Evolutionary conservation across 37 sponge, comb jelly and placozoan species (phyloP).

Genomic region (Halichondria panicea): DNA sequence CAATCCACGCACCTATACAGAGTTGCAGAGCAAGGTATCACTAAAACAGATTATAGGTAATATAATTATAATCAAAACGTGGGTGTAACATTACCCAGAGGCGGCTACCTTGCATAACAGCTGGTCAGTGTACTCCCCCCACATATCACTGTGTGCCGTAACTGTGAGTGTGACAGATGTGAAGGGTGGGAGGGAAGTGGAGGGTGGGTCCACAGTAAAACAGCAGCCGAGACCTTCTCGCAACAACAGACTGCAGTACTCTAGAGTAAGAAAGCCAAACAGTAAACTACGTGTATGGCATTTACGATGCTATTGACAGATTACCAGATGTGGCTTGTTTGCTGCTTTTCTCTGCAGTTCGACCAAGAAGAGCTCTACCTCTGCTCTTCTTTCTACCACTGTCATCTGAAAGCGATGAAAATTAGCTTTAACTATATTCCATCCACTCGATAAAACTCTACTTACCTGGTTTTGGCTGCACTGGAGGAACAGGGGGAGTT

Average conservation of each 20-base stretch:
- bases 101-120: constrained; percentile 56
- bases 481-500: constrained; percentile 19
- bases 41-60: neutral
- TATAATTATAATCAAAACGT: neutral
- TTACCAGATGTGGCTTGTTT: too few species aligned
- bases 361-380: too few species aligned
- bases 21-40: neutral
- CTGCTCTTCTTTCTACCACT: too few species aligned
- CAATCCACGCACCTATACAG: constrained; percentile 59
- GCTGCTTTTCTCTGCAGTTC: too few species aligned
- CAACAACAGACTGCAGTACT: constrained; percentile 25
- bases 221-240: constrained; percentile 70
- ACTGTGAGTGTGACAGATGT: constrained; percentile 45
- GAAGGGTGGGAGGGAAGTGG: constrained; percentile 56
- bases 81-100: too few species aligned
- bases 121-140: constrained; percentile 80
- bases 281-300: neutral
- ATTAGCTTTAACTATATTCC: too few species aligned
- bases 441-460: too few species aligned
- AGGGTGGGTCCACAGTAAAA: constrained; percentile 61
- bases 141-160: constrained; percentile 81
- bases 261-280: neutral
- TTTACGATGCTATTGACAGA: too few species aligned
- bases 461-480: constrained; percentile 38
- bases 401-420: too few species aligned